Evolutionary conservation across 2,797 vertebrate species (phyloP), one percentile per base, ranked within the genome.

Genomic region (Peromyscus eremicus): DNA sequence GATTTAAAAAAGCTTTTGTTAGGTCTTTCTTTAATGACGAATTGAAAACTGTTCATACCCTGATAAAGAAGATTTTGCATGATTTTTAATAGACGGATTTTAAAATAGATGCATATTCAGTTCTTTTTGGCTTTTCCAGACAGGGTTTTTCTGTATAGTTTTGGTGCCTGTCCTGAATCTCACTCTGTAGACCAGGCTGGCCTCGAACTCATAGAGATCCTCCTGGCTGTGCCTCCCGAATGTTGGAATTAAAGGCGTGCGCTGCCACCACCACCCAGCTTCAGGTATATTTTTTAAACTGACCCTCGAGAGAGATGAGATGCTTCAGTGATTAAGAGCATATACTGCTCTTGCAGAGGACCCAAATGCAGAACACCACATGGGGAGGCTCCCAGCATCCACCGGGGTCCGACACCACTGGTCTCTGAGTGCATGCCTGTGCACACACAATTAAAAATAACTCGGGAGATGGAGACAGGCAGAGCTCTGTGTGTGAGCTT

Each of bases 81-180:
- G 4, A 66, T 91, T 95, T 94, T 75, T 75, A 77, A 82, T 2
- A 91, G 46, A 5, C 25, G 57, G 17, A 89, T 91, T 97, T 95
- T 14, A 92, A 81, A 95, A 76, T 46, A 91, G 55, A 80, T 86
- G 34, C 23, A 66, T 19, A 84, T 84, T 76, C 27, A 83, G 43
- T 43, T 43, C 43, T 43, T 43, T 43, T 43, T 4, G 4, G 43
- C 43, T 46, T 46, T 46, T 46, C 43, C 43, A 46, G 43, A 46
- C 43, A 46, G 43, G 43, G 5, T 46, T 46, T 46, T 5, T 46
- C 43, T 5, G 43, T 46, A 46, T 46, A 46, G 43, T 46, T 46
- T 46, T 46, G 43, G 43, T 46, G 43, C 43, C 6, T 46, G 5
- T 46, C 43, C 43, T 46, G 43, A 46, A 46, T 46, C 5, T 46